Evolutionary conservation across 2,797 vertebrate species (phyloP).

Genomic region (Danio kyathit): DNA sequence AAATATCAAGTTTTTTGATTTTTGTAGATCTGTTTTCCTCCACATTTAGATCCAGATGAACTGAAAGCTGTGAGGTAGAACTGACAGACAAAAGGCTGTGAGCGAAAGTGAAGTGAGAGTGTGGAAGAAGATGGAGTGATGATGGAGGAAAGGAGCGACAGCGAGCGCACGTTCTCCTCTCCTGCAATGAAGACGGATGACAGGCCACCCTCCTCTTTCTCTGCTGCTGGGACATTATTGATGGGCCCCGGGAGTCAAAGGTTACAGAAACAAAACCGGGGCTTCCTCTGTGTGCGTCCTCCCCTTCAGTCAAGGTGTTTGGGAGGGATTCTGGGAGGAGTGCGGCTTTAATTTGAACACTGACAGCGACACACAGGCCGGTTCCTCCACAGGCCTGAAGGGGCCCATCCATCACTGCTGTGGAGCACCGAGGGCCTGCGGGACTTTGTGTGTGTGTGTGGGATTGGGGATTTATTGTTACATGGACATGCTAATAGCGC

Average conservation of each 20-base stretch:
- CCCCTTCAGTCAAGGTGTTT: conserved; percentile 67
- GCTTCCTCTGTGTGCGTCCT: conserved; percentile 60
- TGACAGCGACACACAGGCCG: conserved; percentile 46
- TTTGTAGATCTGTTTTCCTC: conserved; percentile 10
- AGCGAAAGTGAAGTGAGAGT: conserved; percentile 53
- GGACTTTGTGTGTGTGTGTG: conserved; percentile 6
- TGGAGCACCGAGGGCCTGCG: conserved; percentile 11
- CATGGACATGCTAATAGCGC: conserved; percentile 78
- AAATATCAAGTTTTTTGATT: no score
- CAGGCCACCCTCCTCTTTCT: conserved; percentile 59
- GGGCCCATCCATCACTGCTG: conserved; percentile 73
- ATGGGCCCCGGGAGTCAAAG: conserved; percentile 75
- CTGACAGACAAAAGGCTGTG: conserved; percentile 41
- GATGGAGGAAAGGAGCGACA: conserved; percentile 55
- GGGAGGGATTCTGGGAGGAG: conserved; percentile 38
- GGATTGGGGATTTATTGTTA: conserved; percentile 50
- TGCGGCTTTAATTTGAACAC: conserved; percentile 16
- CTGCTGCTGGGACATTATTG: conserved; percentile 72
- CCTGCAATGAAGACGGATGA: conserved; percentile 80
- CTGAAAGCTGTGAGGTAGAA: conserved; percentile 4
- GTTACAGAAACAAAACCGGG: conserved; percentile 73
- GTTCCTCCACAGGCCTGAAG: conserved; percentile 57
- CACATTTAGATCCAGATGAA: conserved; percentile 30
- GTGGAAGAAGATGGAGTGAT: conserved; percentile 56
- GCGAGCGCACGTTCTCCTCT: conserved; percentile 65